Evolutionary conservation across 2,888 invertebrate species (phyloP).

Genomic region (Pogonocherus hispidulus): DNA sequence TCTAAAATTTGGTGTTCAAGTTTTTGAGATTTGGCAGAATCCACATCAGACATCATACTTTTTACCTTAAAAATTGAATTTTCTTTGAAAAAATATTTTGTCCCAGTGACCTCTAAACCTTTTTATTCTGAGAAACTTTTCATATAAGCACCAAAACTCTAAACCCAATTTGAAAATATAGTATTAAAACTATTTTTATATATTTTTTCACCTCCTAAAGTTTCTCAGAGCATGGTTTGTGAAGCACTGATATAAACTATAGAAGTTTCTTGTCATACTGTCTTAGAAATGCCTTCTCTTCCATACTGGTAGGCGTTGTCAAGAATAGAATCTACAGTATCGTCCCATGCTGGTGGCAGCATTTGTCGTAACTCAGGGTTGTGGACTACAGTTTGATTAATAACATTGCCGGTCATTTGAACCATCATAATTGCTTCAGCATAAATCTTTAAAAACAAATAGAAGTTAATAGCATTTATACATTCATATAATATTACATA

Average conservation of each 20-base stretch:
- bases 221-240: no score
- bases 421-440: slow-evolving; percentile 94
- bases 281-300: slow-evolving; percentile 89
- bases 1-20: slow-evolving; percentile 91
- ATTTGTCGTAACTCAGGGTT: slow-evolving; percentile 89
- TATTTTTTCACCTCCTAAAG: no score
- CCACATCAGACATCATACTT: slow-evolving; percentile 84
- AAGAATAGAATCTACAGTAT: slow-evolving; percentile 89
- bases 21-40: slow-evolving; percentile 83
- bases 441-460: slow-evolving; percentile 78
- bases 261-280: slow-evolving; percentile 70
- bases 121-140: no score
- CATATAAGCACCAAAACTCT: no score
- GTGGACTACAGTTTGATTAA: slow-evolving; percentile 90
- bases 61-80: slow-evolving; percentile 76
- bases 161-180: no score
- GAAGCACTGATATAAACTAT: no score
- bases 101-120: no score
- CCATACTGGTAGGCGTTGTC: slow-evolving; percentile 96
- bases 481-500: no score
- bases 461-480: no score
- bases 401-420: slow-evolving; percentile 87
- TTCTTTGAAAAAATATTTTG: no score
- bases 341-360: slow-evolving; percentile 87
- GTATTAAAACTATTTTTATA: no score